Percentiles rank a stretch among this genome's conserved stretches.
Conservation (phyloP, 2,113 vertebrate species). For the Sander vitreus region DNA sequence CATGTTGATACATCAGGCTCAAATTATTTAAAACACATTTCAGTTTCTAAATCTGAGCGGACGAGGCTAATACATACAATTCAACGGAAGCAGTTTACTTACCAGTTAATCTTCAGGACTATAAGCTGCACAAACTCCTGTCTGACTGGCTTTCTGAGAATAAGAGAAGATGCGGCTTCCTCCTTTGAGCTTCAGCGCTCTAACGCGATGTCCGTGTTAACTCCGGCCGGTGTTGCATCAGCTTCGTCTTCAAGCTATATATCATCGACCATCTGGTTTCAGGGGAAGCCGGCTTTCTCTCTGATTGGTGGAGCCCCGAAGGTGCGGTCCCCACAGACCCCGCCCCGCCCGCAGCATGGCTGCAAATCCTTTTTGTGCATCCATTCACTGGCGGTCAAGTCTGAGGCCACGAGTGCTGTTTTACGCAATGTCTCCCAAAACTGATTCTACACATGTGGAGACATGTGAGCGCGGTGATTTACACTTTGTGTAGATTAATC, state of each 20-base stretch:
- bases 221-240: constrained; percentile 81
- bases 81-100: constrained; percentile 16
- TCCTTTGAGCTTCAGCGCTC: constrained; percentile 4
- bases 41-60: too few relatives aligned
- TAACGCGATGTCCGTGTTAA: constrained; percentile 57
- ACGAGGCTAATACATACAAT: neutral
- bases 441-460: too few relatives aligned
- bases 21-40: neutral
- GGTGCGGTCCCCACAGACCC: constrained; percentile 79
- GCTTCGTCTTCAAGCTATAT: constrained; percentile 66
- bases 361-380: fast-evolving
- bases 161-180: constrained; percentile 25
- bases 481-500: too few relatives aligned
- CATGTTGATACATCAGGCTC: neutral
- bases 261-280: constrained; percentile 68
- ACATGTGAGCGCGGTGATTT: neutral
- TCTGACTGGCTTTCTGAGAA: neutral
- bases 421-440: neutral
- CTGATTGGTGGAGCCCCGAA: constrained; percentile 80
- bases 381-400: neutral
- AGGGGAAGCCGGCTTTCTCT: constrained; percentile 72
- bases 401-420: neutral
- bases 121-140: neutral
- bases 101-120: constrained; percentile 36
- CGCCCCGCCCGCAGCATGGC: constrained; percentile 32